Evolutionary conservation across 2,113 vertebrate genomes (phyloP), one percentile per base, ranked within the genome.

Genomic region (Cebus imitator): DNA sequence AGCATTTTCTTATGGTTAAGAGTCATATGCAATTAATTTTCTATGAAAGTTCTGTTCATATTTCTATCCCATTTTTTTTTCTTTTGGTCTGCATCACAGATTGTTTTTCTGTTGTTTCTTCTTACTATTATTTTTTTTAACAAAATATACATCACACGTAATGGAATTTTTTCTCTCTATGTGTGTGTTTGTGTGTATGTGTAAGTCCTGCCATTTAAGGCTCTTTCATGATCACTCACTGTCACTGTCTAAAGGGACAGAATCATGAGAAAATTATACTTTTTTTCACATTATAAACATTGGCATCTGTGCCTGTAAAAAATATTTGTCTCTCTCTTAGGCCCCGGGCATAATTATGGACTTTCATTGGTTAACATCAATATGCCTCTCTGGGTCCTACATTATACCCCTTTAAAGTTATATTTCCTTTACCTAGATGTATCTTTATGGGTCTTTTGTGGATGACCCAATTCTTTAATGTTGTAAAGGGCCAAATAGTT

Each of bases 1-100:
- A 48, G 32, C 25, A 82, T 82, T 96, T 91, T 94, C 30, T 82
- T 40, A 48, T 82, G 66, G 57, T 75, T 87, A 57, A 94, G 79
- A 76, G 32, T 20, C 32, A 68, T n/a, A 17, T 66, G 21, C 6
- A 76, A 68, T 73, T 91, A 64, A 57, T 82, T 82, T 81, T 86
- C 55, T 79, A 11, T 90, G 10, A 91, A 87, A 55, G 0, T 14
- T n/a, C 37, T 75, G 18, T 81, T 90, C 20, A 1, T 86, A 75
- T 66, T 73, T 80, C 45, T 52, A 40, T 68, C 43, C 8, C 11
- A 2, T 35, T 89, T 50, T 35, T 82, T 83, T 50, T 85, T 85
- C 5, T 55, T 80, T 64, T 52, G 21, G 30, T 72, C 12, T 64
- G 50, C 72, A 64, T 43, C 23, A 73, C 8, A 86, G 14, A 58